Base-by-base conservation (phyloP, 2,113 vertebrate species). In the Elachura formosa region DNA sequence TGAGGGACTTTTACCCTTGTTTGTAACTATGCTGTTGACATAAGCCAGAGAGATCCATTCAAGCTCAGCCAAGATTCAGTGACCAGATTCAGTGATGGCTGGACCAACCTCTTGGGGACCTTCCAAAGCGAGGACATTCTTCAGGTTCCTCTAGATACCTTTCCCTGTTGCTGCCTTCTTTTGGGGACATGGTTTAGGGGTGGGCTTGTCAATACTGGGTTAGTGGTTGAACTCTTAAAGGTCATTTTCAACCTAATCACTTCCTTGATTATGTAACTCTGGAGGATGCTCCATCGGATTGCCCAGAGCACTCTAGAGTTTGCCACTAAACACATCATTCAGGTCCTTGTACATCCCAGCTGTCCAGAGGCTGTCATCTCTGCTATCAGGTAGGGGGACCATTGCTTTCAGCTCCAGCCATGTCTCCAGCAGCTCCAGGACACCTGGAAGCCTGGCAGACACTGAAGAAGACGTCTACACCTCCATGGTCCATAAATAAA, bases 291-390 rank as follows among this genome's bases (percentile, higher is more conserved):
- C 26, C 26, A 11, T 33, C 58, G 4, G 1, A 33, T 18, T 73
- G 48, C 29, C 11, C 2, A 7, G 8, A 6, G 10, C 11, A n/a
- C 36, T 61, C 25, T 5, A 7, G 55, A 63, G 19, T 41, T 12
- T 1, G 4, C 38, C 73, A 49, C 38, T 4, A 7, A 55, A 46
- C 12, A 89, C 29, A 6, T 33, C 34, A 19, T 23, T 36, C 56
- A 59, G 34, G 11, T n/a, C 41, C 34, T 75, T n/a, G 48, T 45
- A 4, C 2, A 4, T 79, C n/a, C 54, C 66, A 43, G 26, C 25
- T 0, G 0, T 45, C 84, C 0, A 0, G 19, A 13, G 17, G 54
- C n/a, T 6, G 1, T 11, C 5, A 6, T 84, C 49, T 63, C 48
- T 4, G 5, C n/a, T 52, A 22, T 3, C 1, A 52, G 45, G 43